phyloP scores from a whole-genome alignment of 1,140 invertebrate genomes.

The Caenorhabditis tropicalis region DNA sequence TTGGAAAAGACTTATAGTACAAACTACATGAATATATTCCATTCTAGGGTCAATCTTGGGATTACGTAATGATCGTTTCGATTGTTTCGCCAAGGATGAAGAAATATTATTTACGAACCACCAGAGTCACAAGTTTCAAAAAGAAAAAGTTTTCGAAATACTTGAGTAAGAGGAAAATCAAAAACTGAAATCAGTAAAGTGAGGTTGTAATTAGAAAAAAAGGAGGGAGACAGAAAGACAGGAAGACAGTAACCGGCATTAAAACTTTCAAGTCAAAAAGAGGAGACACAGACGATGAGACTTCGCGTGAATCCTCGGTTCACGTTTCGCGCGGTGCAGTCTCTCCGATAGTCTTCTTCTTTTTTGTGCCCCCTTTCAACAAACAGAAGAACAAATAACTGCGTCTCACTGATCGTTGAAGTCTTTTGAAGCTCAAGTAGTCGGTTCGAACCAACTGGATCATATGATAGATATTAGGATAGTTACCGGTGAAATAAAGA shows the following conservation, averaged over 20 bases:
- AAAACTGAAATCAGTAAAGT: neutral
- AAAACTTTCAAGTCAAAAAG: too few relatives aligned
- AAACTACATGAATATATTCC: too few relatives aligned
- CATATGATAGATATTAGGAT: slow-evolving; percentile 44
- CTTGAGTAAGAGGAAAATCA: neutral
- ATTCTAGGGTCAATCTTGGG: too few relatives aligned
- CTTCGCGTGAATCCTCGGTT: slow-evolving; percentile 36
- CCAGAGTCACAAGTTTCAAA: too few relatives aligned
- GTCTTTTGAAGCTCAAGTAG: slow-evolving; percentile 11
- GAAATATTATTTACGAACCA: too few relatives aligned
- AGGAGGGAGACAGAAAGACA: slow-evolving; percentile 13
- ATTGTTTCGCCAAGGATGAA: too few relatives aligned
- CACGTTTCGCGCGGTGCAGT: slow-evolving; percentile 37
- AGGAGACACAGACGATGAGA: slow-evolving; percentile 9
- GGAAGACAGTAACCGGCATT: slow-evolving; percentile 43
- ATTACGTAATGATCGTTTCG: too few relatives aligned
- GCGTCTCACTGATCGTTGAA: neutral
- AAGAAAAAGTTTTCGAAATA: neutral
- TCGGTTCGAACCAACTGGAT: slow-evolving; percentile 39
- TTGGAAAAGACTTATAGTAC: too few relatives aligned
- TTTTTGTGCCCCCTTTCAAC: slow-evolving; percentile 3
- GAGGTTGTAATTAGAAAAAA: slow-evolving; percentile 26
- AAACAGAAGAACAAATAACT: slow-evolving; percentile 41
- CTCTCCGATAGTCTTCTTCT: slow-evolving; percentile 14
- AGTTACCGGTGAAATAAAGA: slow-evolving; percentile 14